Base-by-base conservation (phyloP, 1,140 invertebrate species). In the Mercenaria mercenaria region DNA sequence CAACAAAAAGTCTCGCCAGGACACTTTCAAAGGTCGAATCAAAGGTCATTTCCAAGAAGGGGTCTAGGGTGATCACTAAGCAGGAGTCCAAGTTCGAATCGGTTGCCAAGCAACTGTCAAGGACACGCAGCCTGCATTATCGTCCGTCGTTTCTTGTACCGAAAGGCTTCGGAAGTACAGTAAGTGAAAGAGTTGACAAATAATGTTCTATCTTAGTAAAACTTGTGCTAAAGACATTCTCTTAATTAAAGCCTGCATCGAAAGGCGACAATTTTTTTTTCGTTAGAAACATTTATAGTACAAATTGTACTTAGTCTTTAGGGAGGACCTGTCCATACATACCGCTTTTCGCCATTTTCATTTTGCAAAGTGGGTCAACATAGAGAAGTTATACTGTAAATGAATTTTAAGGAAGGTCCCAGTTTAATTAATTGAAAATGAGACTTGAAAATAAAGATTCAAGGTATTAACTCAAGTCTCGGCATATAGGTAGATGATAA, bases 21-120 rank as follows among this genome's bases (percentile, higher is more conserved):
- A 39, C 29, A 47, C 23, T 15, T 32, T 84, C 37, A 52, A 76
- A 41, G 29, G 41, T 20, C 34, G 79, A 61, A 26, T 56, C 39
- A 23, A 56, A 39, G 26, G 61, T 59, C 20, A 23, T 82, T 47
- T 76, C 52, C 26, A 56, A 20, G 39, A 77, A 41, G 29, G 15
- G n/a, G 11, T 85, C 29, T 8, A 34, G 39, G 1, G 67, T 50
- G 23, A 69, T 64, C 6, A 37, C 37, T 11, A 52, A 23, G 32
- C n/a, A 50, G 43, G 69, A 72, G 29, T 79, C 89, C 0, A 81
- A 72, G 26, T 34, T 77, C 29, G 84, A 69, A 32, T 37, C 77
- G 10, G 56, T 85, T 34, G 56, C 43, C 47, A 43, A 56, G 39
- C 81, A 84, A 41, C 81, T 84, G 8, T 84, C 81, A 23, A 64